Percentiles rank a stretch among this genome's conserved stretches.
Conservation (phyloP, 2,888 invertebrate genomes). For the Drepanosiphum platanoidis region DNA sequence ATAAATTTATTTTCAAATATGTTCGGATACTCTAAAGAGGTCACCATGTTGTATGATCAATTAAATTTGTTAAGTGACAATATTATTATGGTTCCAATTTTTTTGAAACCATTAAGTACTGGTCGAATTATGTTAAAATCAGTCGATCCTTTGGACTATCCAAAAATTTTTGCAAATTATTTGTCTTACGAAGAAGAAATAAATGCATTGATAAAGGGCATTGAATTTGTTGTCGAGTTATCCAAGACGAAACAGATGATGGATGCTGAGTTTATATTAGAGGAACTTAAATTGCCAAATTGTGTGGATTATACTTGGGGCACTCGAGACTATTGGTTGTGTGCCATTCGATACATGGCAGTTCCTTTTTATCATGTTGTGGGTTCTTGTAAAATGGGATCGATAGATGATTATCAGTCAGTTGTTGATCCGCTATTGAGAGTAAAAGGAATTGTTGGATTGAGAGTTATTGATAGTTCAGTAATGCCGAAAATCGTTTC, state of each 20-base stretch:
- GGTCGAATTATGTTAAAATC: conserved; percentile 35
- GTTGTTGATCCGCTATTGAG: conserved; percentile 49
- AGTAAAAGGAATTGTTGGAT: conserved; percentile 42
- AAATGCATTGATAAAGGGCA: conserved; percentile 22
- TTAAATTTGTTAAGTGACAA: conserved; percentile 60
- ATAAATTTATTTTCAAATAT: conserved; percentile 14
- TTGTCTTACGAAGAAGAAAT: conserved; percentile 15
- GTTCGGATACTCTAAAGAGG: conserved; percentile 34
- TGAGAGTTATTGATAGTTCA: conserved; percentile 55
- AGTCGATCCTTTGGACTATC: not conserved
- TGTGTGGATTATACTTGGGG: not conserved
- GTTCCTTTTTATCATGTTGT: conserved; percentile 46
- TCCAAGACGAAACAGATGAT: conserved; percentile 8
- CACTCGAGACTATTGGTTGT: conserved; percentile 51
- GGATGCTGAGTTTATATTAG: conserved; percentile 11
- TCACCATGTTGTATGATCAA: conserved; percentile 60
- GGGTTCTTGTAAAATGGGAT: conserved; percentile 61
- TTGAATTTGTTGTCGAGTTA: conserved; percentile 65
- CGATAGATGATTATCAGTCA: conserved; percentile 4
- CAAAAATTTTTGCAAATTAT: conserved; percentile 19
- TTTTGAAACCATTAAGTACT: conserved; percentile 68
- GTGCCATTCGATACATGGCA: conserved; percentile 36
- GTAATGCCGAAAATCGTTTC: conserved; percentile 54
- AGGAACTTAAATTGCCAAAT: not conserved
- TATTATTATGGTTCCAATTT: conserved; percentile 65